Evolutionary conservation across 2,888 invertebrate genomes (phyloP).

Genomic region (Trissolcus brochymenae): DNA sequence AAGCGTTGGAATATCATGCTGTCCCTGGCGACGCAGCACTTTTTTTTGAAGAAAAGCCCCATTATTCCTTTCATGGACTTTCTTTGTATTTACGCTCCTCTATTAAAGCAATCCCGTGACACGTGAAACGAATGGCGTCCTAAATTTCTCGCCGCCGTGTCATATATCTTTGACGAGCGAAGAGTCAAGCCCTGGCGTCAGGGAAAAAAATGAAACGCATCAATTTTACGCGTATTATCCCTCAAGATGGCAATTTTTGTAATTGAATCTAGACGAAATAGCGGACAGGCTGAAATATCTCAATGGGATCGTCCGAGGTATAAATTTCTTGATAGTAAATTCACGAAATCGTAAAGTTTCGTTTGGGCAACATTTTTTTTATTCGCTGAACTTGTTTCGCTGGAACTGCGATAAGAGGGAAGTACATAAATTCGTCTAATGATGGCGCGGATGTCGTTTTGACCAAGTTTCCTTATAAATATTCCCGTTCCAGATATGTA

Average conservation of each 20-base stretch:
- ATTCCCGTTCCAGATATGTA: conserved; percentile 2
- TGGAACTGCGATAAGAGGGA: no score
- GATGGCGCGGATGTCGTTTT: no score
- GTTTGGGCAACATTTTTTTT: no score
- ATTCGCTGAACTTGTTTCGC: no score
- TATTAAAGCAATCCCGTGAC: conserved; percentile 49
- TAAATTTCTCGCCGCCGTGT: conserved; percentile 41
- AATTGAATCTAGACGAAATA: conserved; percentile 30
- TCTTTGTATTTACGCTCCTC: conserved; percentile 49
- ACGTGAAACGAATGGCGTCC: conserved; percentile 51
- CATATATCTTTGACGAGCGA: conserved; percentile 48
- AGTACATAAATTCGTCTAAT: no score
- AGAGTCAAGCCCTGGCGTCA: conserved; percentile 29
- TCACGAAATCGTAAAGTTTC: no score
- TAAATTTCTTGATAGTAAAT: no score
- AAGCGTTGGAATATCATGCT: conserved; percentile 22
- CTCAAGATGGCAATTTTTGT: conserved; percentile 12
- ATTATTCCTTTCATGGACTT: conserved; percentile 42
- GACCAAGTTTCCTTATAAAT: not conserved
- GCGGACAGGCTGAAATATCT: not conserved
- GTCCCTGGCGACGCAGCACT: conserved; percentile 35
- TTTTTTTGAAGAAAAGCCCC: conserved; percentile 40
- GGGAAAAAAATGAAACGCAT: conserved; percentile 40
- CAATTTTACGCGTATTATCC: conserved; percentile 43
- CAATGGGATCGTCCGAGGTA: no score